These are phyloP conservation scores for Prosopocoilus inquinatus DNA, from an alignment of 2,888 invertebrate genomes.

Conservation along the genomic window DNA sequence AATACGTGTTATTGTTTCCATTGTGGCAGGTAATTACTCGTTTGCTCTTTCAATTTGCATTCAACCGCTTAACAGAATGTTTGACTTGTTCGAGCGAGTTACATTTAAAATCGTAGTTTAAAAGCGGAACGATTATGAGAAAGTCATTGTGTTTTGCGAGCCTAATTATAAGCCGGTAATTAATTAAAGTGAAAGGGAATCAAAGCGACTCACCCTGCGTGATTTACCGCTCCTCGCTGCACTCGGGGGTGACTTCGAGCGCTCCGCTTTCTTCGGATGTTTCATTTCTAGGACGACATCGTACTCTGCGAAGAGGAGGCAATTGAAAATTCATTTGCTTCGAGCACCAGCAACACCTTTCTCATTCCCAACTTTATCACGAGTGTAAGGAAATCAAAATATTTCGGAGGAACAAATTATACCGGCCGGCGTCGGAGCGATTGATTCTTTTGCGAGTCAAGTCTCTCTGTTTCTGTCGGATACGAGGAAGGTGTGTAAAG, in stretches of 20 bases:
- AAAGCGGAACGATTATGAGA: too few relatives aligned
- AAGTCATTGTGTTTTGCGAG: too few relatives aligned
- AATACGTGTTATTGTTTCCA: too few relatives aligned
- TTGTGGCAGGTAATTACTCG: too few relatives aligned
- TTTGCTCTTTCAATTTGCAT: too few relatives aligned
- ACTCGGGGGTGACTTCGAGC: background rate
- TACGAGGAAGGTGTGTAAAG: background rate
- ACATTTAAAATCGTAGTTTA: too few relatives aligned
- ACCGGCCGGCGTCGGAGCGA: background rate
- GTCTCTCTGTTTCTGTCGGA: background rate
- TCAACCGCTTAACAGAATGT: too few relatives aligned
- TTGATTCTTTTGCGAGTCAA: background rate
- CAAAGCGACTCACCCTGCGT: background rate
- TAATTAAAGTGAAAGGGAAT: background rate
- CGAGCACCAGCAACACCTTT: slow-evolving; percentile 11
- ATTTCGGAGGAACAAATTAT: background rate
- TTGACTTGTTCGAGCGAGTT: too few relatives aligned
- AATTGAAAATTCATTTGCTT: slow-evolving; percentile 3
- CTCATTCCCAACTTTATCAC: slow-evolving; percentile 16
- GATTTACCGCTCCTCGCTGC: background rate
- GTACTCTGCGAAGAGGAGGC: background rate
- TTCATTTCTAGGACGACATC: slow-evolving; percentile 7
- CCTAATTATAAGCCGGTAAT: too few relatives aligned
- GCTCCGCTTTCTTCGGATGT: slow-evolving; percentile 5
- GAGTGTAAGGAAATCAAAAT: slow-evolving; percentile 16